Base-by-base conservation (phyloP, 2,888 invertebrate genomes). In the Pristionchus japonicus region DNA sequence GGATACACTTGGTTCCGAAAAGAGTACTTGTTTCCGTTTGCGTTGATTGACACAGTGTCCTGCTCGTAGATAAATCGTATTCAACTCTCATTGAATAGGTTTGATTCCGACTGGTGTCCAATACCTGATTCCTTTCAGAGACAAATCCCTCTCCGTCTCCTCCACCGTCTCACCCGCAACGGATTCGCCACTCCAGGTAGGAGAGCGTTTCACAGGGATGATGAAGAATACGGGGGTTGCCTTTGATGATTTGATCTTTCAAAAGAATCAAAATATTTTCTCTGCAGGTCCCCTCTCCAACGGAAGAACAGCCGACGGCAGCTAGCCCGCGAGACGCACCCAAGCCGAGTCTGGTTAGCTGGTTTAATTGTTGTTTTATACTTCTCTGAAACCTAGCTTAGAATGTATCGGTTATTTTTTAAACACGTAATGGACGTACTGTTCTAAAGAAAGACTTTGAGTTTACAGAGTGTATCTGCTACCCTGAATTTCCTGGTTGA, bases 111-210 rank as follows among this genome's bases (percentile, higher is more conserved):
- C 2, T 23, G 23, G 61, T 1, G 7, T 70, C 34, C 2, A 40
- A 74, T 74, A 20, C 4, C 20, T 40, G 40, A 6, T 3, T 6
- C 11, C 23, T 74, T 1, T n/a, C 40, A 74, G 74, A 31, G 40
- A 74, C 23, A 23, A 40, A 27, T 82, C 52, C 3, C 82, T 49
- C 49, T 82, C 49, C 6, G 52, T 82, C 49, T 49, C 52, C 11
- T 74, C 74, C 43, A 74, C 74, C 6, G 74, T 74, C 40, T 74
- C 74, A 11, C 74, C 74, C n/a, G 74, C 74, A 3, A 74, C 37
- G 20, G 20, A 37, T 74, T 74, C 74, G 4, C 74, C 74, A 1
- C 74, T 40, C 31, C 74, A 40, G 74, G 74, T 74, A n/a, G 43
- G 70, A 3, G 20, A 70, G 70, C 20, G 52, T 52, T 52, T 52